Evolutionary conservation across 2,888 invertebrate genomes (phyloP).

Genomic region (Chaitophorus viminalis): DNA sequence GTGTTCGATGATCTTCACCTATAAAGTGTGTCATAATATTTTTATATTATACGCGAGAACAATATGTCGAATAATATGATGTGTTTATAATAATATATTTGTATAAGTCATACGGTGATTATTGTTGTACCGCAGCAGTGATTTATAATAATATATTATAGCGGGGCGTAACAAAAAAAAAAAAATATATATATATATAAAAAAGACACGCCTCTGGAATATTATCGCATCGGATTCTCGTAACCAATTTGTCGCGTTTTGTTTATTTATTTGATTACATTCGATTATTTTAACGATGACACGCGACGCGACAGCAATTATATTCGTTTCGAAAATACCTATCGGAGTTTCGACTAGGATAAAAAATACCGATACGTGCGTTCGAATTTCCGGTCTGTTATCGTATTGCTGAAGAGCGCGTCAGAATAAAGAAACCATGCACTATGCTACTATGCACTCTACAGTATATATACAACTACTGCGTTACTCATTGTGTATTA

Average conservation of each 20-base stretch:
- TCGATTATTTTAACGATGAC: neutral
- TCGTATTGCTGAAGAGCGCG: neutral
- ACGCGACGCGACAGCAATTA: neutral
- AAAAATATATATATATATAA: neutral
- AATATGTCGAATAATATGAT: neutral
- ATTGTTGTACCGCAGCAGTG: neutral
- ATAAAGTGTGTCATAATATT: no score
- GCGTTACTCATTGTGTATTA: neutral
- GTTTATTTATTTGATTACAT: neutral
- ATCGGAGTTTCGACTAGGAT: neutral
- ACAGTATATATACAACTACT: neutral
- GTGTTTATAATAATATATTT: neutral
- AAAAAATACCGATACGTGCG: constrained; percentile 30
- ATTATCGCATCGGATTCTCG: neutral
- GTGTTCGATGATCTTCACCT: no score
- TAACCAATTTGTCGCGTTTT: neutral
- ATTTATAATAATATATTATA: no score
- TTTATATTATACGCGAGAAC: neutral
- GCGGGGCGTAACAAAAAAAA: no score
- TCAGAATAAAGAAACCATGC: neutral
- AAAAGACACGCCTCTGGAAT: neutral
- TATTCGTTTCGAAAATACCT: neutral
- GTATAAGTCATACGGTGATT: neutral
- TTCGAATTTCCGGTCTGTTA: constrained; percentile 23
- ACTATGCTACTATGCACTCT: no score